phyloP scores from a whole-genome alignment of 2,797 vertebrate species.

The Buceros bicornis region DNA sequence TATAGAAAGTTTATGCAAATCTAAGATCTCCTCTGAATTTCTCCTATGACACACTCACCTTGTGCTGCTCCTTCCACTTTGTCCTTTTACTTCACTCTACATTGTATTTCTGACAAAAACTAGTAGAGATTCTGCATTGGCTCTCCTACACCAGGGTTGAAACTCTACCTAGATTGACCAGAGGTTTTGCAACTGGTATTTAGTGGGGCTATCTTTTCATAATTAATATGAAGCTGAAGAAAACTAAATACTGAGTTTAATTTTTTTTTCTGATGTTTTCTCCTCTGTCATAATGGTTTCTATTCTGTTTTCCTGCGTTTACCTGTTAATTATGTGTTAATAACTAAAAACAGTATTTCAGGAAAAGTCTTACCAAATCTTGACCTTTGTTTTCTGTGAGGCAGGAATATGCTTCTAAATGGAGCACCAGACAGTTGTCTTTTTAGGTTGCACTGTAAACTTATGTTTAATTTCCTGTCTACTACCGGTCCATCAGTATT shows the following conservation, averaged over 20 bases:
- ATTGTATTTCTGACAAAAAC: slow-evolving; percentile 1
- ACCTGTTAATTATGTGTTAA: slow-evolving; percentile 8
- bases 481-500: slow-evolving; percentile 1
- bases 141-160: background rate
- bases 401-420: background rate
- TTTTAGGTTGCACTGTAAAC: slow-evolving; percentile 53
- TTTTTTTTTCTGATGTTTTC: background rate
- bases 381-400: background rate
- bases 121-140: background rate
- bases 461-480: slow-evolving; percentile 61
- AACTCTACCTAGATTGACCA: background rate
- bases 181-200: background rate
- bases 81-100: background rate
- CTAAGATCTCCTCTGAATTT: background rate
- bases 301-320: background rate
- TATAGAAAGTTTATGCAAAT: background rate
- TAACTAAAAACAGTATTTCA: slow-evolving; percentile 29
- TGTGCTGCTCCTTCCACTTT: background rate
- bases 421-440: background rate
- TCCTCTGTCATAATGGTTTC: background rate
- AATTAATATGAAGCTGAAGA: background rate
- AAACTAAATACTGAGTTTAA: background rate
- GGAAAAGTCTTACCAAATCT: background rate
- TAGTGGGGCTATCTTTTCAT: background rate
- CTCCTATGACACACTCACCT: background rate